A percentile compares a stretch with the other conserved stretches of the same genome.
These are phyloP conservation scores for Drosophila erecta DNA, from an alignment of 1,140 invertebrate species.

Conservation along the genomic window DNA sequence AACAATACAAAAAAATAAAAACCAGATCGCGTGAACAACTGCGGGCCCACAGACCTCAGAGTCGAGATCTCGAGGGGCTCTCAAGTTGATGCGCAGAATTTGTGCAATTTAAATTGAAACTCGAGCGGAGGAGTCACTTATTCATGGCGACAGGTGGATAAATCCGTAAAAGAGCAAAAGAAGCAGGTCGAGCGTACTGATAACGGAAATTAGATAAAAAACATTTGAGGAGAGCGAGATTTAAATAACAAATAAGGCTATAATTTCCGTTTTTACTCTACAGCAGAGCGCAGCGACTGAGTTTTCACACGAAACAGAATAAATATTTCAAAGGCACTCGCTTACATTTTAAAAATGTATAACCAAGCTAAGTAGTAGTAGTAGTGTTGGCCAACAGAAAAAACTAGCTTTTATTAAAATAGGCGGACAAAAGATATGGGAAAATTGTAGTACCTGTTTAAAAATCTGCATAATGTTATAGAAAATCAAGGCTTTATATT, in stretches of 20 bases:
- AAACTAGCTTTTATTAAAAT: not conserved
- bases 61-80: conserved; percentile 25
- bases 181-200: conserved; percentile 9
- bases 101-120: conserved; percentile 75
- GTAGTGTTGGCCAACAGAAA: not conserved
- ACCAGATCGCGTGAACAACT: conserved; percentile 72
- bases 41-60: conserved; percentile 33
- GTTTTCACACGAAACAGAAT: conserved; percentile 17
- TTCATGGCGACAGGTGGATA: conserved; percentile 23
- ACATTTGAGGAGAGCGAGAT: conserved; percentile 7
- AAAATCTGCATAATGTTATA: no score
- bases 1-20: conserved; percentile 71
- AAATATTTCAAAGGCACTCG: not conserved
- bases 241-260: conserved; percentile 32
- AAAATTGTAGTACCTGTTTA: no score
- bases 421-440: not conserved
- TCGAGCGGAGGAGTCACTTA: conserved; percentile 26
- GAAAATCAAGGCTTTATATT: not conserved
- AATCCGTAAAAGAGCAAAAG: conserved; percentile 1
- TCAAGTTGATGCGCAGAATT: conserved; percentile 56
- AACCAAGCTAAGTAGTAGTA: not conserved
- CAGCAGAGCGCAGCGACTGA: not conserved
- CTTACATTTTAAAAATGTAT: not conserved
- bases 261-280: conserved; percentile 21
- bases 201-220: conserved; percentile 33